Evolutionary conservation across 2,113 vertebrate species (phyloP).

Genomic region (Mormyrus iriodes): DNA sequence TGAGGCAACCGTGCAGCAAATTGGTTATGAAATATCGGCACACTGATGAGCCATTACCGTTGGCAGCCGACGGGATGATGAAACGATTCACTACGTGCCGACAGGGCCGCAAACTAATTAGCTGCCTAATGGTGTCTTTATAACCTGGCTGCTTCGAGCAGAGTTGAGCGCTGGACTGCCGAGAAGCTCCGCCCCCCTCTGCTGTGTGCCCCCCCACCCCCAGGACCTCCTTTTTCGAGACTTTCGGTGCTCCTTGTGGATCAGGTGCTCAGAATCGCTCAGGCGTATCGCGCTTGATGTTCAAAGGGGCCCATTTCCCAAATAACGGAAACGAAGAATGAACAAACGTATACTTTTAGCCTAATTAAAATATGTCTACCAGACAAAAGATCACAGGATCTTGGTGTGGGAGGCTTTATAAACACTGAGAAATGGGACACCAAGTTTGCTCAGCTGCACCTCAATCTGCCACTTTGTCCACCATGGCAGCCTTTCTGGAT

Average conservation of each 20-base stretch:
- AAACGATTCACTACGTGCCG: conserved; percentile 54
- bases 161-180: conserved; percentile 33
- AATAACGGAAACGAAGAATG: not conserved
- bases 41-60: conserved; percentile 39
- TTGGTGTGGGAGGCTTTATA: conserved; percentile 48
- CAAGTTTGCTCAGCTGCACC: conserved; percentile 57
- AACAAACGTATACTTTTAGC: conserved; percentile 48
- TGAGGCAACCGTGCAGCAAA: conserved; percentile 51
- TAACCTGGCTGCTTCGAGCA: conserved; percentile 54
- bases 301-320: not conserved
- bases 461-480: conserved; percentile 55
- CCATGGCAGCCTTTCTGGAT: conserved; percentile 33
- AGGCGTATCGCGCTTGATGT: not conserved
- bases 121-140: conserved; percentile 59
- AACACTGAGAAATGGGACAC: conserved; percentile 37
- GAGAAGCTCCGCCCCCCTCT: not conserved
- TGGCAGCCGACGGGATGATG: conserved; percentile 48
- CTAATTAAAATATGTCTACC: conserved; percentile 45
- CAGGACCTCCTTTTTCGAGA: not conserved
- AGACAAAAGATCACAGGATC: conserved; percentile 35
- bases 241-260: not conserved
- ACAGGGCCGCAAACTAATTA: conserved; percentile 60
- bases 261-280: not conserved
- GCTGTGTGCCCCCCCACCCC: not conserved
- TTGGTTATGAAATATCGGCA: conserved; percentile 54